Conservation (phyloP, 2,888 invertebrate genomes). For the Himalopsyche anomala region DNA sequence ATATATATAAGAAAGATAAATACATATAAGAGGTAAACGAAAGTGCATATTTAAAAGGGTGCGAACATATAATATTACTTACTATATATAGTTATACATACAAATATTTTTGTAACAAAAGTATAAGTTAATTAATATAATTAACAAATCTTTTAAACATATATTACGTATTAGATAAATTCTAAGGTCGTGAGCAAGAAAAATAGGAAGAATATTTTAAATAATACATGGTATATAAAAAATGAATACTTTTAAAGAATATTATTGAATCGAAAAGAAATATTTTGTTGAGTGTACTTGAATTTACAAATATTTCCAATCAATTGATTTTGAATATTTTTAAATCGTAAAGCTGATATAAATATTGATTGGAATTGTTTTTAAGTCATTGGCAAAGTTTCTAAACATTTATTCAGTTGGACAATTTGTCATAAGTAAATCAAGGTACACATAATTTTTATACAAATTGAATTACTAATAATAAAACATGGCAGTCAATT, state of each 20-base stretch:
- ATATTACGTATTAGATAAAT: neutral
- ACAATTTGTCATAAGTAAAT: neutral
- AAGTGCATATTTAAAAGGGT: constrained; percentile 32
- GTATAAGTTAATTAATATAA: constrained; percentile 38
- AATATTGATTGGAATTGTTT: too few species aligned
- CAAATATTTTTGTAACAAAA: neutral
- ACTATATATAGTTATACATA: constrained; percentile 2
- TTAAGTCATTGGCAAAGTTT: too few species aligned
- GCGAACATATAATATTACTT: neutral
- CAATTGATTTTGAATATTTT: too few species aligned
- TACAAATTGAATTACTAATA: neutral
- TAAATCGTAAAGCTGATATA: too few species aligned
- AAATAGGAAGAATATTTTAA: neutral
- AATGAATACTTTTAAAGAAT: too few species aligned
- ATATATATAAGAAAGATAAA: neutral
- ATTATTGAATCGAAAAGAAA: too few species aligned
- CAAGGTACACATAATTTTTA: neutral
- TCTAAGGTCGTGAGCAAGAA: neutral
- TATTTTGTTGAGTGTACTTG: too few species aligned
- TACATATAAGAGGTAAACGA: neutral
- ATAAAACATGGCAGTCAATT: constrained; percentile 27
- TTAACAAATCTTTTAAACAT: neutral
- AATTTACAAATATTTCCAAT: too few species aligned
- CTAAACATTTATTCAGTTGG: neutral
- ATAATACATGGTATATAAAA: too few species aligned